Evolutionary conservation across 2,888 invertebrate species (phyloP).

Genomic region (Tromatobia lineatoria): DNA sequence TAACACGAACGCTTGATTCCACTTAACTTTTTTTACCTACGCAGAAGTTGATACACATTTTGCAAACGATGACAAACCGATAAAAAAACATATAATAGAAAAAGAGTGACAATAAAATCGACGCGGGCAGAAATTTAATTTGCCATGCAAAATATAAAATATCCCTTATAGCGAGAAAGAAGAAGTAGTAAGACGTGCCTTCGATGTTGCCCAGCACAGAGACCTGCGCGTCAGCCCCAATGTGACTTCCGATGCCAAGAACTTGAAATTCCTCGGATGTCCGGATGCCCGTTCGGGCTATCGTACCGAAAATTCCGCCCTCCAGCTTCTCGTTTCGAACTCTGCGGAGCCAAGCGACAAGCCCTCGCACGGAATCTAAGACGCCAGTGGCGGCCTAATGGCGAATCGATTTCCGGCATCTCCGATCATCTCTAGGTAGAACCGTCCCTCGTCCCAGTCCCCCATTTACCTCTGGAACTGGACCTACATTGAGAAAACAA

Average conservation of each 20-base stretch:
- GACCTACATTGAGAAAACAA: conserved; percentile 15
- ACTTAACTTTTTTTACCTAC: neutral
- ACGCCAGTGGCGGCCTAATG: conserved; percentile 57
- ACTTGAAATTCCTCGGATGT: conserved; percentile 64
- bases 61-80: neutral
- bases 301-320: conserved; percentile 55
- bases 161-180: neutral
- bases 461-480: conserved; percentile 42
- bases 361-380: conserved; percentile 49
- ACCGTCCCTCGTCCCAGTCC: neutral
- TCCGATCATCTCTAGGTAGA: conserved; percentile 54
- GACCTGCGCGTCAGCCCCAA: neutral
- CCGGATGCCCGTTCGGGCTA: conserved; percentile 59
- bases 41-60: neutral
- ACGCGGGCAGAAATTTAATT: conserved; percentile 33
- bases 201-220: neutral
- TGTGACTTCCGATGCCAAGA: conserved; percentile 64
- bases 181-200: conserved; percentile 56
- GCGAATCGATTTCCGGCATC: conserved; percentile 75
- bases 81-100: neutral
- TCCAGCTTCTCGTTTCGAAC: neutral
- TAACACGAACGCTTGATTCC: too few relatives aligned
- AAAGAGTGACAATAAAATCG: neutral
- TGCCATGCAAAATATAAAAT: conserved; percentile 25
- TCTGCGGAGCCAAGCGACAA: conserved; percentile 28